Evolutionary conservation across 2,888 invertebrate species (phyloP).

Genomic region (Xiphydria camelus): DNA sequence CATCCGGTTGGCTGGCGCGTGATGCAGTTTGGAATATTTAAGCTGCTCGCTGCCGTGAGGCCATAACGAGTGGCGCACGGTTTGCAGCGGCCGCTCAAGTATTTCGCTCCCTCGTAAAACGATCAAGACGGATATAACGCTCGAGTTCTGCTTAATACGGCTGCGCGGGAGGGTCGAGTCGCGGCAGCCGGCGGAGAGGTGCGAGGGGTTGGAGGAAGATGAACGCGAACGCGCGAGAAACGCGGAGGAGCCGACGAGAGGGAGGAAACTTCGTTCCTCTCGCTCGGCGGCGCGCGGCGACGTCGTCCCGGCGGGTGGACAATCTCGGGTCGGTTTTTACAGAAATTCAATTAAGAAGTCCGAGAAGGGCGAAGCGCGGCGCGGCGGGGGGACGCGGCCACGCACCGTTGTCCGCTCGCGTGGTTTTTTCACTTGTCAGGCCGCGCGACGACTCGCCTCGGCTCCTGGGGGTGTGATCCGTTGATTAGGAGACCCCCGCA

Average conservation of each 20-base stretch:
- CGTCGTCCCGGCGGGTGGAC: too few species aligned
- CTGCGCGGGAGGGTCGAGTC: too few species aligned
- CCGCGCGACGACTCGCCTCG: too few species aligned
- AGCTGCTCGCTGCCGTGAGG: slow-evolving; percentile 18
- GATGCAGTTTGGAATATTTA: slow-evolving; percentile 39
- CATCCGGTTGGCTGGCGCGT: slow-evolving; percentile 29
- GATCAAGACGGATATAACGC: slow-evolving; percentile 30
- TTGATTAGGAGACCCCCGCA: slow-evolving; percentile 40
- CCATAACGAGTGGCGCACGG: slow-evolving; percentile 22
- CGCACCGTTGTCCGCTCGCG: background rate
- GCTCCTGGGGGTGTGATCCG: slow-evolving; percentile 33
- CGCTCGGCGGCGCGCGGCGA: too few species aligned
- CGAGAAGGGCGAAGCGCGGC: too few species aligned
- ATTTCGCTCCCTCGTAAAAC: slow-evolving; percentile 32
- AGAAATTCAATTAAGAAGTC: slow-evolving; percentile 38
- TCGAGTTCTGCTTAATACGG: slow-evolving; percentile 21
- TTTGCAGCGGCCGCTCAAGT: slow-evolving; percentile 19
- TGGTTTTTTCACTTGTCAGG: slow-evolving; percentile 41
- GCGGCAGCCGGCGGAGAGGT: too few species aligned
- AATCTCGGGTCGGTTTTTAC: slow-evolving; percentile 10
- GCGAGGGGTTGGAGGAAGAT: too few species aligned
- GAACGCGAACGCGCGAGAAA: too few species aligned
- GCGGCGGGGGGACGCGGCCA: background rate
- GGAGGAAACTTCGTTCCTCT: too few species aligned
- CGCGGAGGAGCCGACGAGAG: too few species aligned